These are phyloP conservation scores for Formica exsecta DNA, from an alignment of 1,140 invertebrate species.

Conservation along the genomic window DNA sequence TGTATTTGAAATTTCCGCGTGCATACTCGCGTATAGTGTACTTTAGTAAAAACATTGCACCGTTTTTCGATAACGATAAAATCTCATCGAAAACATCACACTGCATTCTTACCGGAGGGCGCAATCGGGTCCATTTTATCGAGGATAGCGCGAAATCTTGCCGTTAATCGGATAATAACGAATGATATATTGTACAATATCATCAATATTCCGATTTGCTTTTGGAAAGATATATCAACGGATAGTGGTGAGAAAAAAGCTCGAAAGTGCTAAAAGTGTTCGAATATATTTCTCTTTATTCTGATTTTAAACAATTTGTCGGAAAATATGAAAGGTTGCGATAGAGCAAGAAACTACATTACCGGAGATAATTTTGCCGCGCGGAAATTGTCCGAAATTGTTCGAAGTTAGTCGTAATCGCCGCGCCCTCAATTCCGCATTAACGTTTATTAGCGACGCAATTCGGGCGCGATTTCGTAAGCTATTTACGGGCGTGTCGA, in stretches of 20 bases:
- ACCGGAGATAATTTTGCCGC: not conserved
- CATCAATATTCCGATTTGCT: constrained; percentile 12
- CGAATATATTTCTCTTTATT: not conserved
- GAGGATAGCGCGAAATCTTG: constrained; percentile 17
- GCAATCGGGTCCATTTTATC: constrained; percentile 39
- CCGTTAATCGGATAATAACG: not conserved
- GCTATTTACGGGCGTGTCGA: constrained; percentile 49
- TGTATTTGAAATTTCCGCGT: constrained; percentile 43
- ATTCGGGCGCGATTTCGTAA: constrained; percentile 41
- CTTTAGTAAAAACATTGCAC: constrained; percentile 52
- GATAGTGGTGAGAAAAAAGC: not conserved
- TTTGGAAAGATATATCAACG: not conserved
- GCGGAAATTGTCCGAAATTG: constrained; percentile 36
- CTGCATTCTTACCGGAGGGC: not conserved
- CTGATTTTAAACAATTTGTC: not conserved
- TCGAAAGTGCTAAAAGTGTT: not conserved
- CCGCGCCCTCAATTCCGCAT: constrained; percentile 26
- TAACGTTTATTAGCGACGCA: constrained; percentile 48
- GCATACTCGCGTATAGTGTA: constrained; percentile 2
- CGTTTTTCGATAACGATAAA: constrained; percentile 52
- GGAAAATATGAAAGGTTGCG: not conserved
- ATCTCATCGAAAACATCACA: constrained; percentile 44
- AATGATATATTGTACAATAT: not conserved
- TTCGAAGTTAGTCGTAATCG: constrained; percentile 7
- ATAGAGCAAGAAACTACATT: not conserved